Evolutionary conservation across 64 coral and sea anemone species (phyloP), one percentile per base, ranked within the genome.

Genomic region (Stylophora pistillata): DNA sequence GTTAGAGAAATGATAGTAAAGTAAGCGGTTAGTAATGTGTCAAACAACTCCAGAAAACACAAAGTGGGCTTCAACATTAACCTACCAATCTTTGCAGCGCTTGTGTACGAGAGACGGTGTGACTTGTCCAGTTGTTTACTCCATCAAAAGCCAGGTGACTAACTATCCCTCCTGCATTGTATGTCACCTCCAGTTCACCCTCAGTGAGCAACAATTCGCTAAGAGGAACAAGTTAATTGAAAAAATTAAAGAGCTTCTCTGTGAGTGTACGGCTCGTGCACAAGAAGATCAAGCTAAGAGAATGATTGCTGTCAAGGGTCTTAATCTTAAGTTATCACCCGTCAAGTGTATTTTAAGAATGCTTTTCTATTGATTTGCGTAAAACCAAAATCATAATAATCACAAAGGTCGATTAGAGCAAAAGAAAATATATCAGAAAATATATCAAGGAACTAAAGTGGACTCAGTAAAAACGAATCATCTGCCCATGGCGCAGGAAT

Each of bases 101-200:
- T 58, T 78, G 33, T 0, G 81, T 71, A 55, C 87, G 85, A 52
- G 84, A 57, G 23, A 97, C 82, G 33, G 13, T 20, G 1, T 54
- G 10, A 83, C 56, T 76, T 3, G 91, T 93, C 95, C 95, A 97
- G 26, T 58, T 88, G 27, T 69, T 37, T 23, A 74, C 80, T 4
- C 91, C 95, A 74, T 97, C 95, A 68, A 79, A 97, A 26, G 91
- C 95, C 76, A 97, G 64, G 82, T 97, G 95, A 78, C 95, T 90
- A 17, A 97, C 55, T 21, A 97, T 97, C 17, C 95, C 95, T 5
- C 87, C 95, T 17, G 95, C 95, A 70, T 96, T 96, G 61, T 96
- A 96, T 30, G 91, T 96, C 29, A 96, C 91, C 77, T 96, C 95
- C 47, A 96, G 56, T 64, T 93, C 87, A 33, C 74, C 59, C 25